Conservation (phyloP, 30 jellyfish, hydroid and myxozoan species). For the Turritopsis rubra region DNA sequence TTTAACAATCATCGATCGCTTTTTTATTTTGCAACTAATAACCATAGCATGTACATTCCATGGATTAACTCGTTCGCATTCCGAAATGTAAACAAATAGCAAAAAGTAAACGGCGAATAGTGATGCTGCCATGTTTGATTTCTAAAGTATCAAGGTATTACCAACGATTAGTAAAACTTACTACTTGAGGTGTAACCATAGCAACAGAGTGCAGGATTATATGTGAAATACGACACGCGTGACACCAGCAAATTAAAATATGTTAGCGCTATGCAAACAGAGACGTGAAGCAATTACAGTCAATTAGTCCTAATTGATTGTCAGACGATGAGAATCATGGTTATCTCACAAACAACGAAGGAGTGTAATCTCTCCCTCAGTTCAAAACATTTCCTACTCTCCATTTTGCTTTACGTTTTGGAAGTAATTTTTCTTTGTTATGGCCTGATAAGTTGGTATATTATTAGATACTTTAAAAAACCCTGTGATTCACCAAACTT, state of each 20-base stretch:
- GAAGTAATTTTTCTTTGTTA: no score
- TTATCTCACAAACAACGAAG: neutral
- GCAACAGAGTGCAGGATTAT: neutral
- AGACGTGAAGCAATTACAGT: neutral
- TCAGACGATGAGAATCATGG: neutral
- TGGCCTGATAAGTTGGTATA: no score
- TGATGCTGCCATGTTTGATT: neutral
- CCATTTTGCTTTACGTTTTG: no score
- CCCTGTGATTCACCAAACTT: no score
- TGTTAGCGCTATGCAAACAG: neutral
- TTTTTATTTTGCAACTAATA: slow-evolving; percentile 20
- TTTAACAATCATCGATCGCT: neutral
- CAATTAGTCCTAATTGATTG: neutral
- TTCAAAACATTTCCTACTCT: no score
- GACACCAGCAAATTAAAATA: neutral
- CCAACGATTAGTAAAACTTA: neutral
- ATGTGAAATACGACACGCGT: neutral
- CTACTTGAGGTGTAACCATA: neutral
- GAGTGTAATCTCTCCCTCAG: neutral
- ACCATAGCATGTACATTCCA: slow-evolving; percentile 20
- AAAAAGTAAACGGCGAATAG: neutral
- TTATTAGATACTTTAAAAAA: no score
- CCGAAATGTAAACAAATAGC: neutral
- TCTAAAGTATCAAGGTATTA: neutral
- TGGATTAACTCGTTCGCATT: neutral